Evolutionary conservation across 30 jellyfish, hydroid and myxozoan species (phyloP).

Genomic region (Hydractinia symbiolongicarpus): DNA sequence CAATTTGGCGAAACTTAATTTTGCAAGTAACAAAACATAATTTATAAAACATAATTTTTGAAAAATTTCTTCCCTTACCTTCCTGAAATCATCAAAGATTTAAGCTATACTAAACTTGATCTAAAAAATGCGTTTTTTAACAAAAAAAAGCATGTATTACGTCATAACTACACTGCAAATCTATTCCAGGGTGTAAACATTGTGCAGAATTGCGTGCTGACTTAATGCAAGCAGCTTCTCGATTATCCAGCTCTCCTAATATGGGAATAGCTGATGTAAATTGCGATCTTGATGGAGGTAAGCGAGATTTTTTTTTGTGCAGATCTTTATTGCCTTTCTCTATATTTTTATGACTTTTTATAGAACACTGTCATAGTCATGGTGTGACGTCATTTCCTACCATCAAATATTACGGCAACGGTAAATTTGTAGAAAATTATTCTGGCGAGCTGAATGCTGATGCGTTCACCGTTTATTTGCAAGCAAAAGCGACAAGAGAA

Average conservation of each 20-base stretch:
- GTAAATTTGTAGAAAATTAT: conserved; percentile 37
- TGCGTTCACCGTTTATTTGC: neutral
- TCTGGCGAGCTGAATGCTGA: conserved; percentile 18
- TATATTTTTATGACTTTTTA: neutral
- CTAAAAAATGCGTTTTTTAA: no score
- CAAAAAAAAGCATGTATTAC: no score
- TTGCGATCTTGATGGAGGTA: conserved; percentile 60
- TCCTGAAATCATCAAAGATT: no score
- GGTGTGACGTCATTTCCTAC: conserved; percentile 46
- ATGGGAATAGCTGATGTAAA: conserved; percentile 54
- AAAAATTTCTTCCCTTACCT: no score
- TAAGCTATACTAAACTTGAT: no score
- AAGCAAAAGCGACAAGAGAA: conserved; percentile 3
- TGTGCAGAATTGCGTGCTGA: conserved; percentile 44
- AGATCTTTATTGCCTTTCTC: neutral
- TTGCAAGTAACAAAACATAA: no score
- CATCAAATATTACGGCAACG: conserved; percentile 41
- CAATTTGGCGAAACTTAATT: no score
- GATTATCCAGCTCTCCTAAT: conserved; percentile 31
- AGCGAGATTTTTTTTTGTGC: neutral
- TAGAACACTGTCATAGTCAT: conserved; percentile 43
- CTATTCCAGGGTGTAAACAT: conserved; percentile 46
- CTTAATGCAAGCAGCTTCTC: conserved; percentile 83
- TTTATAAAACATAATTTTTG: no score
- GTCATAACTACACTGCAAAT: no score